A percentile compares a stretch with the other conserved stretches of the same genome.
phyloP scores from a whole-genome alignment of 2,797 vertebrate species.

The Enoplosus armatus region DNA sequence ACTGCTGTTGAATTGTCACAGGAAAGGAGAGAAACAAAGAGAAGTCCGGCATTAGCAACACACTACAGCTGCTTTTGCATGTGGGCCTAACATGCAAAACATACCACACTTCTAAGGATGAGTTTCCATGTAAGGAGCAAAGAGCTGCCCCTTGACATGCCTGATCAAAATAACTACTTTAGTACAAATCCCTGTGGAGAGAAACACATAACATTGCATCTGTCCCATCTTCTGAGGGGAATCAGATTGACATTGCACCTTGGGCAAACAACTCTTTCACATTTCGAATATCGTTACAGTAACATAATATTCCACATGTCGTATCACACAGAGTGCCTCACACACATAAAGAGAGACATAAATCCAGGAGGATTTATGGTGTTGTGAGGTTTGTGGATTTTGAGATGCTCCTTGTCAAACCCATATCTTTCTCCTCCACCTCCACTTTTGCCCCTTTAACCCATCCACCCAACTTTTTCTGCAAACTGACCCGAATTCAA shows the following conservation, averaged over 20 bases:
- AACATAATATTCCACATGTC: slow-evolving; percentile 75
- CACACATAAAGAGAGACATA: slow-evolving; percentile 72
- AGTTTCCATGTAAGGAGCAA: slow-evolving; percentile 89
- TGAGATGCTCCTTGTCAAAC: slow-evolving; percentile 64
- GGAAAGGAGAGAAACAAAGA: slow-evolving; percentile 76
- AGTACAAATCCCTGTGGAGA: slow-evolving; percentile 72
- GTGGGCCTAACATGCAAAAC: slow-evolving; percentile 93
- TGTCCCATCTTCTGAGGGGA: slow-evolving; percentile 88
- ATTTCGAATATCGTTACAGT: slow-evolving; percentile 72
- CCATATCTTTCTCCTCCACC: slow-evolving; percentile 64
- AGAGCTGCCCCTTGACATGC: slow-evolving; percentile 82
- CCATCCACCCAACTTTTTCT: slow-evolving; percentile 27
- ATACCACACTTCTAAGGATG: slow-evolving; percentile 67
- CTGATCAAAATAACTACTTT: slow-evolving; percentile 58
- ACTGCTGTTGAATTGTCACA: slow-evolving; percentile 87
- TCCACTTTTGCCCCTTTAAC: neutral
- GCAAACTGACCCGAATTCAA: slow-evolving; percentile 50
- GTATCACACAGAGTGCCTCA: slow-evolving; percentile 79
- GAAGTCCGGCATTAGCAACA: slow-evolving; percentile 88
- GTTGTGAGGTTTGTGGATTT: slow-evolving; percentile 84
- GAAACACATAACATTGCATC: slow-evolving; percentile 82
- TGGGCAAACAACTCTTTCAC: slow-evolving; percentile 69
- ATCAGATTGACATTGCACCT: slow-evolving; percentile 83
- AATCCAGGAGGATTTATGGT: slow-evolving; percentile 87
- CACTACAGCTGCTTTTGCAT: slow-evolving; percentile 89